Conservation (phyloP, 2,888 invertebrate species). For the Lomographa bimaculata region DNA sequence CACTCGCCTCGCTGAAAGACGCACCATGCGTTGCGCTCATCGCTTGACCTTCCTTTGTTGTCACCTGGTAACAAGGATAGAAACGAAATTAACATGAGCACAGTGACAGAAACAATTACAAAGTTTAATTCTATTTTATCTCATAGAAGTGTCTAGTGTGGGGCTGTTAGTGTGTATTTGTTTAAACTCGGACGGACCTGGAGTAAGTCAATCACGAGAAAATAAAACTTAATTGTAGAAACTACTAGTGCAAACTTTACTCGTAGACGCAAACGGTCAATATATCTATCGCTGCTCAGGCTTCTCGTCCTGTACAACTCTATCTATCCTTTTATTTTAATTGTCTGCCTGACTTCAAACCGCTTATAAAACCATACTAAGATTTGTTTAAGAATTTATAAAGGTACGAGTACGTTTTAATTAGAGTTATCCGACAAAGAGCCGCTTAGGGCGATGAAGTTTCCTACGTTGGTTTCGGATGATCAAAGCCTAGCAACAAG, state of each 20-base stretch:
- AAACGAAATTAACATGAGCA: neutral
- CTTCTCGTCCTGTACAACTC: too few relatives aligned
- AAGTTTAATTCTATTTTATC: too few relatives aligned
- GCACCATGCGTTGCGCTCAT: constrained; percentile 87
- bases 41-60: constrained; percentile 88
- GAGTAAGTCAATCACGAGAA: too few relatives aligned
- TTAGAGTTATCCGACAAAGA: neutral
- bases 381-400: too few relatives aligned
- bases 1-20: constrained; percentile 91
- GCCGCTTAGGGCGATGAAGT: neutral
- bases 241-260: too few relatives aligned
- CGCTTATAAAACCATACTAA: neutral
- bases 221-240: too few relatives aligned
- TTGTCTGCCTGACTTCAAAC: neutral
- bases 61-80: constrained; percentile 78
- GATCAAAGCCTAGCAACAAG: constrained; percentile 18
- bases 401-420: neutral
- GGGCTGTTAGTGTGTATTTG: too few relatives aligned
- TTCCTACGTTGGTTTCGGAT: constrained; percentile 1
- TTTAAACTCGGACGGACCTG: too few relatives aligned
- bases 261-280: too few relatives aligned
- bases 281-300: too few relatives aligned
- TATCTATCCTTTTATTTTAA: neutral
- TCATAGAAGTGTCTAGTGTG: too few relatives aligned
- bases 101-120: too few relatives aligned